Conservation (phyloP, 1,140 invertebrate species). For the Diuraphis noxia region DNA sequence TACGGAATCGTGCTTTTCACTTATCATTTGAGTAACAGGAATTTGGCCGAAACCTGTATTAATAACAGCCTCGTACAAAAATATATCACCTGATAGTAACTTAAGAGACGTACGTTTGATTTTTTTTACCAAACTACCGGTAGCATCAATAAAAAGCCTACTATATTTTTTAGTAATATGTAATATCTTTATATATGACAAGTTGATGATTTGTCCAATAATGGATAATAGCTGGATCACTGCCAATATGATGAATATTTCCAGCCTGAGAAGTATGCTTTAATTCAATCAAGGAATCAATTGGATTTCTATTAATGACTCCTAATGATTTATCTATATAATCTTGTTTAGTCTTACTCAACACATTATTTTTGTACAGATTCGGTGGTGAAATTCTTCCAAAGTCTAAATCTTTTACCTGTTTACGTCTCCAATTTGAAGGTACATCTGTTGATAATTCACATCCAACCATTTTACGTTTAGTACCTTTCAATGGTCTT, state of each 20-base stretch:
- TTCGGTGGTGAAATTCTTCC: background rate
- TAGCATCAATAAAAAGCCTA: background rate
- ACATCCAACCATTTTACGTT: slow-evolving; percentile 1
- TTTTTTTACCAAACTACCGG: background rate
- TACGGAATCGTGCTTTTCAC: background rate
- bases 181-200: background rate
- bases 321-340: background rate
- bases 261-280: slow-evolving; percentile 28
- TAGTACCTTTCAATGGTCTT: slow-evolving; percentile 2
- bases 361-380: background rate
- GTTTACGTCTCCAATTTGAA: background rate
- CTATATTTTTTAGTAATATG: background rate
- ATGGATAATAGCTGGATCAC: slow-evolving; percentile 16
- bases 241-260: slow-evolving; percentile 24
- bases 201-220: background rate
- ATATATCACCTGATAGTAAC: slow-evolving; percentile 11
- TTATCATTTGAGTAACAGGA: background rate
- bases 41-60: background rate
- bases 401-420: background rate
- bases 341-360: background rate
- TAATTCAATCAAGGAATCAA: background rate
- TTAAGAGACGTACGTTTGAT: background rate
- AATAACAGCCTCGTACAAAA: background rate
- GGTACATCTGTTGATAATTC: background rate
- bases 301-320: background rate